Evolutionary conservation across 2,888 invertebrate species (phyloP).

Genomic region (Apoda limacodes): DNA sequence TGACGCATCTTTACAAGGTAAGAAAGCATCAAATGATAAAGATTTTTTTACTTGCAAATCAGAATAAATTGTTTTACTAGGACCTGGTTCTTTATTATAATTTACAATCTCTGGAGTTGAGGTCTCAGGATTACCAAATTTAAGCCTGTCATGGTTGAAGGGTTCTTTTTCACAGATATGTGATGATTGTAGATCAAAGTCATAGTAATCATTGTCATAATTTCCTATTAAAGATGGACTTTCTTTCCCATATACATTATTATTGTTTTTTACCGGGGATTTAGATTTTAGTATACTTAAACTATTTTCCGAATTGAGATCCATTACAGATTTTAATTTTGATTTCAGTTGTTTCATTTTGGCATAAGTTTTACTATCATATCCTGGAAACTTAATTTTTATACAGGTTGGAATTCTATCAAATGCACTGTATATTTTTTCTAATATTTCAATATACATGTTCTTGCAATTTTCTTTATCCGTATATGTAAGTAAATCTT

Average conservation of each 20-base stretch:
- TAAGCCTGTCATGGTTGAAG: slow-evolving; percentile 10
- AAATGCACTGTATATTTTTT: slow-evolving; percentile 72
- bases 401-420: slow-evolving; percentile 73
- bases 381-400: slow-evolving; percentile 72
- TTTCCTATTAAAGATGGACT: slow-evolving; percentile 27
- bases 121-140: slow-evolving; percentile 23
- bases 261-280: slow-evolving; percentile 16
- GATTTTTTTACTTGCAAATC: slow-evolving; percentile 36
- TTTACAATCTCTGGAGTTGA: slow-evolving; percentile 39
- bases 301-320: slow-evolving; percentile 39
- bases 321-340: slow-evolving; percentile 64
- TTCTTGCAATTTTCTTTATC: slow-evolving; percentile 49
- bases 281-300: slow-evolving; percentile 20
- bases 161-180: slow-evolving; percentile 22
- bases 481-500: slow-evolving; percentile 19
- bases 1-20: slow-evolving; percentile 28
- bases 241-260: slow-evolving; percentile 21
- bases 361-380: slow-evolving; percentile 64
- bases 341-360: slow-evolving; percentile 69
- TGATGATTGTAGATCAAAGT: slow-evolving; percentile 34
- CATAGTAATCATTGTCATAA: slow-evolving; percentile 31
- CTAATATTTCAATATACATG: slow-evolving; percentile 71
- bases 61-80: slow-evolving; percentile 35
- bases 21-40: slow-evolving; percentile 36
- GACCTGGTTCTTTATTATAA: slow-evolving; percentile 25